Evolutionary conservation across 53 echinoderm and acorn worm genomes (phyloP).

Genomic region (Antedon mediterranea): DNA sequence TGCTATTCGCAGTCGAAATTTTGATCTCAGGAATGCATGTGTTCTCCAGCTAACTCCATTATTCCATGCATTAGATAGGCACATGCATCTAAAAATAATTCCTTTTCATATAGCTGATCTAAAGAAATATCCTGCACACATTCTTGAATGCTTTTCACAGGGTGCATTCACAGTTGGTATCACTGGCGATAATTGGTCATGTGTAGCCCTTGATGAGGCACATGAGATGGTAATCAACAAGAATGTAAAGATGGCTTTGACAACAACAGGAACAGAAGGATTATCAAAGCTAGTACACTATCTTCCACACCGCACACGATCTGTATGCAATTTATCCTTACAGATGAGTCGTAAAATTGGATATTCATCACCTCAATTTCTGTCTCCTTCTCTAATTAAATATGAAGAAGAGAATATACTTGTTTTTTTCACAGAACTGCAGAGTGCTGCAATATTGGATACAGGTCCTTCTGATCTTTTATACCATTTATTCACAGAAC

Average conservation of each 20-base stretch:
- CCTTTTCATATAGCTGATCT: slow-evolving; percentile 8
- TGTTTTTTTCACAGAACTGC: not conserved
- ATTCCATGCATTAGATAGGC: slow-evolving; percentile 26
- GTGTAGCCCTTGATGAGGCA: slow-evolving; percentile 28
- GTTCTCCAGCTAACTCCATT: slow-evolving; percentile 5
- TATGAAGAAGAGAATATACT: slow-evolving; percentile 4
- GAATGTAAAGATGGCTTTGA: slow-evolving; percentile 23
- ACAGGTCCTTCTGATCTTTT: not conserved
- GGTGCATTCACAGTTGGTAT: slow-evolving; percentile 30
- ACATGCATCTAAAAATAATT: slow-evolving; percentile 11
- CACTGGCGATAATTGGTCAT: slow-evolving; percentile 3
- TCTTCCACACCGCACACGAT: slow-evolving; percentile 4
- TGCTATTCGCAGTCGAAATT: slow-evolving; percentile 17
- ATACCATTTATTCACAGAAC: slow-evolving; percentile 4
- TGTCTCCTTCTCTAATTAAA: not conserved
- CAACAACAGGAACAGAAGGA: slow-evolving; percentile 3
- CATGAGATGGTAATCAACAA: slow-evolving; percentile 29
- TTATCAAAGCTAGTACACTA: slow-evolving; percentile 13
- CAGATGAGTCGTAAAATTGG: not conserved
- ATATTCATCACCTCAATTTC: not conserved
- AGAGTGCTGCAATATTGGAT: not conserved
- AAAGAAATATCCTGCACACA: not conserved
- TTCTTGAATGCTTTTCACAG: not conserved
- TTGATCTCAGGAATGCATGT: slow-evolving; percentile 2
- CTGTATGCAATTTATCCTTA: slow-evolving; percentile 7